Evolutionary conservation across 92 coral and sea anemone species (phyloP), one percentile per base, ranked within the genome.

Genomic region (Paragorgia papillata): DNA sequence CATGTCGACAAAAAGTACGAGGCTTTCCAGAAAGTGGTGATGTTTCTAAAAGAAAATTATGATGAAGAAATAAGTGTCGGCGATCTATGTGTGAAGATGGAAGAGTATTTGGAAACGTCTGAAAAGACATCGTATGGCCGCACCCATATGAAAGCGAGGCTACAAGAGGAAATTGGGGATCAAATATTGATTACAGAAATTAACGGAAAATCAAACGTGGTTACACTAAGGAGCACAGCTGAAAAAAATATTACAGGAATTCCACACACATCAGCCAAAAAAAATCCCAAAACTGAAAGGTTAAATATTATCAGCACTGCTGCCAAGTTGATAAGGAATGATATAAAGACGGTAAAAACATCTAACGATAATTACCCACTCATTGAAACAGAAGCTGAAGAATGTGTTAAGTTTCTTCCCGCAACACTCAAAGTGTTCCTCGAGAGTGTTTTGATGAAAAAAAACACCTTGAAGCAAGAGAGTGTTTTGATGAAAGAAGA

Each of bases 171-270:
- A 39, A 9, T 13, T 55, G 82, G 85, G 3, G 64, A 85, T 27
- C 54, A 85, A 53, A 46, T 80, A 18, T 9, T 85, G 2, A 85
- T 75, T 30, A 81, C 89, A 1, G 35, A 48, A 0, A 71, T 80
- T 17, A 75, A 85, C 34, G 82, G 82, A 24, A 81, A 81, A 49
- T 51, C 86, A 17, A 67, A 67, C 29, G 86, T 85, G 9, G 85
- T 85, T 12, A 85, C 85, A 43, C 41, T 81, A 34, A 66, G 69
- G 81, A 66, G 17, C 14, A 85, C 85, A 10, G 86, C 66, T n/a
- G 0, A 15, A 28, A 4, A 2, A 13, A 0, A 85, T 85, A 21
- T 41, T 85, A 43, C 82, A 85, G 1, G 86, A 81, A 19, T 81
- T 85, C 46, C 80, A 81, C 49, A 34, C 12, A 9, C 67, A 75